Evolutionary conservation across 2,888 invertebrate species (phyloP), one percentile per base, ranked within the genome.

Genomic region (Anoncus sp.): DNA sequence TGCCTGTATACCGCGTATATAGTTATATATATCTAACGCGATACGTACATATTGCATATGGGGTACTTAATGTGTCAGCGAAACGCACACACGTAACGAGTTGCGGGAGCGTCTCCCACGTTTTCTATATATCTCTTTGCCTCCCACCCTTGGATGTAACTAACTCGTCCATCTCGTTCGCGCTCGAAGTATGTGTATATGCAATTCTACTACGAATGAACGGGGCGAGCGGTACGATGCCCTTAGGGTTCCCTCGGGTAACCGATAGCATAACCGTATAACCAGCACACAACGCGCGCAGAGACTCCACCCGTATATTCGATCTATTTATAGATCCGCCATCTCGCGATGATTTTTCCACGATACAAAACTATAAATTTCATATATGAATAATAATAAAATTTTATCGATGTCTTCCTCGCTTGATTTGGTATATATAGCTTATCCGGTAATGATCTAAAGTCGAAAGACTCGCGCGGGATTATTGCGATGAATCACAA

Each of bases 261-360:
- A 78, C 78, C 78, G 78, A 78, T 75, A 75, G 62, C 71, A 72
- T 66, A 65, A 71, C 63, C 71, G 71, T 67, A 57, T 67, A 57
- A 35, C 75, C 75, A 53, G 45, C 55, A 10, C 27, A 35, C 31
- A 31, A 22, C n/a, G n/a, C n/a, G n/a, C n/a, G n/a, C 4, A 20
- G 43, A 27, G 27, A 31, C 43, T 53, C 38, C 55, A 45, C 60
- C 70, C 47, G 51, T 31, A 70, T 35, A n/a, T n/a, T n/a, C n/a
- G 72, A 72, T 79, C 78, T 75, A 75, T 79, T 79, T 75, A 75
- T 79, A 79, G 66, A 72, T 75, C 75, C 59, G 60, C 31, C 35
- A 4, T 4, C 20, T n/a, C 62, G 24, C 14, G 57, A 62, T 45
- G n/a, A 67, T 57, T 74, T 55, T 53, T 40, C 31, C 40, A 2